Conservation (phyloP, 1,140 invertebrate genomes). For the Xylocopa sonorina region DNA sequence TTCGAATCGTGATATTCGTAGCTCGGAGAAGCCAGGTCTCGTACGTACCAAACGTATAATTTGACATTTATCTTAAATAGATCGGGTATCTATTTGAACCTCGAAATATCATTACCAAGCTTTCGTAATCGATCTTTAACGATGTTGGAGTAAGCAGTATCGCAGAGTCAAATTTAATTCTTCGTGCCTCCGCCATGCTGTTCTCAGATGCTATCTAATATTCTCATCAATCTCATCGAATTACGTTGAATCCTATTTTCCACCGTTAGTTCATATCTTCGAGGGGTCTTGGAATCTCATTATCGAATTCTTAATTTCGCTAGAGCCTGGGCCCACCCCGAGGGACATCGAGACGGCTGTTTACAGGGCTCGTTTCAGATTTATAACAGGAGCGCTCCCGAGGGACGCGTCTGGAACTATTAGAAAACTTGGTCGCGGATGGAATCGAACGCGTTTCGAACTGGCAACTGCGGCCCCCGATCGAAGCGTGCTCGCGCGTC, state of each 20-base stretch:
- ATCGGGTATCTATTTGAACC: no score
- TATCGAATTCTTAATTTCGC: constrained; percentile 28
- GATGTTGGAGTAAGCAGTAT: neutral
- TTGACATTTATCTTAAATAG: no score
- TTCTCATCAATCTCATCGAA: constrained; percentile 1
- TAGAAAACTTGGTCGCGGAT: constrained; percentile 18
- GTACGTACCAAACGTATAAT: no score
- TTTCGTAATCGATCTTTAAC: neutral
- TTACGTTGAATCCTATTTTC: constrained; percentile 22
- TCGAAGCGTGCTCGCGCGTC: constrained; percentile 43
- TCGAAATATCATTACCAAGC: no score
- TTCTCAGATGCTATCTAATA: neutral
- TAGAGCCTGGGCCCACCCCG: neutral
- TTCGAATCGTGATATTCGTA: no score
- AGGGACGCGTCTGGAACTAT: constrained; percentile 18
- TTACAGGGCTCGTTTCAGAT: constrained; percentile 37
- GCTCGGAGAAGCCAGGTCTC: no score
- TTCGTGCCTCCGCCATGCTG: fast-evolving
- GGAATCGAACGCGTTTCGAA: constrained; percentile 8
- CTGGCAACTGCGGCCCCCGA: constrained; percentile 35
- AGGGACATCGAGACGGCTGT: constrained; percentile 17
- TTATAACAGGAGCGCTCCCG: neutral
- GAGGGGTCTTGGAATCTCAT: neutral
- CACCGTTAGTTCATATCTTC: no score
- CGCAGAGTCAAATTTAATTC: constrained; percentile 6